phyloP scores from a whole-genome alignment of 2,113 vertebrate genomes.

The Marcusenius ussheri region DNA sequence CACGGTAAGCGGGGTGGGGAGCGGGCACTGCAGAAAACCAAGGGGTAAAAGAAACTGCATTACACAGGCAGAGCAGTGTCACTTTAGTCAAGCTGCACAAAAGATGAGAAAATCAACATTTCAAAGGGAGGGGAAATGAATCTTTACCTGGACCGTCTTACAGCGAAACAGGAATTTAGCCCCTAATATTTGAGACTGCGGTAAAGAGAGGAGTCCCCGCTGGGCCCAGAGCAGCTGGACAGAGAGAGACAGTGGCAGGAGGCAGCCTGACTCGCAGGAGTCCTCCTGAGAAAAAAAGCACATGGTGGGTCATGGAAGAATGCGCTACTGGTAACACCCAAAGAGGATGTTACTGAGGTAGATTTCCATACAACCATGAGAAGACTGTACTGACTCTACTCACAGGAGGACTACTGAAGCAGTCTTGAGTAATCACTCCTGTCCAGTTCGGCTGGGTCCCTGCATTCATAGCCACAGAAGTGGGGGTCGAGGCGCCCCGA shows the following conservation, averaged over 20 bases:
- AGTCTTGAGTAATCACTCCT: constrained; percentile 47
- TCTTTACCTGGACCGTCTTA: constrained; percentile 47
- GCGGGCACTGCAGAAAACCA: constrained; percentile 47
- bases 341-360: neutral
- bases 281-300: constrained; percentile 35
- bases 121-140: too few relatives aligned
- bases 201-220: constrained; percentile 48
- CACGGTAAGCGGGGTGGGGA: constrained; percentile 41
- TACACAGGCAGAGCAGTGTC: neutral
- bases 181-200: constrained; percentile 60
- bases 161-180: constrained; percentile 57
- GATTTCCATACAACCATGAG: neutral
- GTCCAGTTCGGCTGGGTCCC: constrained; percentile 50
- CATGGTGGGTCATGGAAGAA: neutral
- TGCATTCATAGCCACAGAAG: constrained; percentile 53
- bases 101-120: neutral
- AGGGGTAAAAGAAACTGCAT: neutral
- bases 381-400: neutral
- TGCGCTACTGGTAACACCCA: neutral
- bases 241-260: constrained; percentile 52
- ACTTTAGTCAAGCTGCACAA: neutral
- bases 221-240: constrained; percentile 59
- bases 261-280: constrained; percentile 51
- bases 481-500: constrained; percentile 39
- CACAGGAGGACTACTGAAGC: constrained; percentile 42